phyloP scores from a whole-genome alignment of 2,797 vertebrate species.

The Pygocentrus nattereri region DNA sequence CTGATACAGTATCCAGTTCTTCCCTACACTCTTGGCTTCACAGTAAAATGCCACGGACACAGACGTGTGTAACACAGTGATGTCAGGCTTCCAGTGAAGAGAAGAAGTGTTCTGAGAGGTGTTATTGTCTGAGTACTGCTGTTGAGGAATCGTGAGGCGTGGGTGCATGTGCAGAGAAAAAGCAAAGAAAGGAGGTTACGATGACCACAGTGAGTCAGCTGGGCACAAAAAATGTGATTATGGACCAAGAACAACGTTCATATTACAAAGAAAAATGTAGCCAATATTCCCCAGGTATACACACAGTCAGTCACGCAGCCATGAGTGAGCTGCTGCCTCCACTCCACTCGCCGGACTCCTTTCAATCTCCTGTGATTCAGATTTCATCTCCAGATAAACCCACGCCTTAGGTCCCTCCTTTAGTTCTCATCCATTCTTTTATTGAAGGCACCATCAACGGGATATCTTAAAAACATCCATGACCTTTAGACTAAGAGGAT shows the following conservation, averaged over 20 bases:
- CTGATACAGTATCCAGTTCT: not conserved
- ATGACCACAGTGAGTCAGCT: slow-evolving; percentile 21
- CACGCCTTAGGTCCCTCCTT: not conserved
- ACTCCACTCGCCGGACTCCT: slow-evolving; percentile 17
- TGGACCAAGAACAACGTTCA: slow-evolving; percentile 8
- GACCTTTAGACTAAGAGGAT: slow-evolving; percentile 30
- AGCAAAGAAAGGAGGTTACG: slow-evolving; percentile 28
- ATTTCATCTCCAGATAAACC: slow-evolving; percentile 50
- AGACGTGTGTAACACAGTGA: not conserved
- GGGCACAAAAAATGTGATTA: not conserved
- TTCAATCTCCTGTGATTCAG: slow-evolving; percentile 44
- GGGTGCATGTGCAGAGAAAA: slow-evolving; percentile 7
- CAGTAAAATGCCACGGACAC: too few relatives aligned
- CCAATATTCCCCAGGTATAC: slow-evolving; percentile 10
- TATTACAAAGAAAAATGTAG: not conserved
- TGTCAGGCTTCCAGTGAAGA: not conserved
- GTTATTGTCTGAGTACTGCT: not conserved
- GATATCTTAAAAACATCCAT: not conserved
- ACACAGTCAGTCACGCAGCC: not conserved
- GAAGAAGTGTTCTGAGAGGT: not conserved
- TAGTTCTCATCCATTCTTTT: slow-evolving; percentile 28
- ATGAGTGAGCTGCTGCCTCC: not conserved
- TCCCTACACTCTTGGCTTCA: not conserved
- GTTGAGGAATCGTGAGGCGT: slow-evolving; percentile 26
- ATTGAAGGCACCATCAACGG: slow-evolving; percentile 18